phyloP scores from a whole-genome alignment of 2,113 vertebrate genomes.

The Eulemur rufifrons region DNA sequence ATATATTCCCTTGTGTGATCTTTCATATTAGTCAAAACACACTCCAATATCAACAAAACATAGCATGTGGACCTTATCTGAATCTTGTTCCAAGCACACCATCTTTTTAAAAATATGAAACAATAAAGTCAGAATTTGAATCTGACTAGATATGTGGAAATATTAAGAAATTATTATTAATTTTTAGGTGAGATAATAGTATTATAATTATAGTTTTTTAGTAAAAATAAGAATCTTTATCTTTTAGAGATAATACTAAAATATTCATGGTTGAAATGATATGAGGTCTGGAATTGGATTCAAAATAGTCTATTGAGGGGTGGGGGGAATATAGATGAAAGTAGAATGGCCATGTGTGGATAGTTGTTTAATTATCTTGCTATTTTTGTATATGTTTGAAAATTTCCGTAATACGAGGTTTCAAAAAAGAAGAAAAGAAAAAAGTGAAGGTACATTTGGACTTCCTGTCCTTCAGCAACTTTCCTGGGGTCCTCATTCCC shows the following conservation, averaged over 20 bases:
- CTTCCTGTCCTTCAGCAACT: not conserved
- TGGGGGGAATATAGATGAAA: not conserved
- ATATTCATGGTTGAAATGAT: not conserved
- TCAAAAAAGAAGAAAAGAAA: not conserved
- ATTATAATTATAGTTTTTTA: not conserved
- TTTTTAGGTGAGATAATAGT: not conserved
- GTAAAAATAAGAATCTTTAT: not conserved
- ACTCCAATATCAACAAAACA: not conserved
- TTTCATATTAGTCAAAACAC: not conserved
- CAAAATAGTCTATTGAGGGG: not conserved
- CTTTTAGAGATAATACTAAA: constrained; percentile 5
- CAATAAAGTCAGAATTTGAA: not conserved
- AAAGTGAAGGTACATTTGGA: not conserved
- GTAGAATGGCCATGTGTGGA: not conserved
- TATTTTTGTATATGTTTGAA: not conserved
- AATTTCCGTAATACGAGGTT: not conserved
- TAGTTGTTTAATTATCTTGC: not conserved
- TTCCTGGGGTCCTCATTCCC: not conserved
- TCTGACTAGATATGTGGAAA: not conserved
- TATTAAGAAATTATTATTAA: not conserved
- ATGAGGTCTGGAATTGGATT: not conserved
- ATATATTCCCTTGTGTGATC: not conserved
- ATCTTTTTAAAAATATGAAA: not conserved
- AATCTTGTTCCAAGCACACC: not conserved
- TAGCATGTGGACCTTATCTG: no score